phyloP scores from a whole-genome alignment of 2,888 invertebrate genomes.

The Nephrocerus scutellatus region DNA sequence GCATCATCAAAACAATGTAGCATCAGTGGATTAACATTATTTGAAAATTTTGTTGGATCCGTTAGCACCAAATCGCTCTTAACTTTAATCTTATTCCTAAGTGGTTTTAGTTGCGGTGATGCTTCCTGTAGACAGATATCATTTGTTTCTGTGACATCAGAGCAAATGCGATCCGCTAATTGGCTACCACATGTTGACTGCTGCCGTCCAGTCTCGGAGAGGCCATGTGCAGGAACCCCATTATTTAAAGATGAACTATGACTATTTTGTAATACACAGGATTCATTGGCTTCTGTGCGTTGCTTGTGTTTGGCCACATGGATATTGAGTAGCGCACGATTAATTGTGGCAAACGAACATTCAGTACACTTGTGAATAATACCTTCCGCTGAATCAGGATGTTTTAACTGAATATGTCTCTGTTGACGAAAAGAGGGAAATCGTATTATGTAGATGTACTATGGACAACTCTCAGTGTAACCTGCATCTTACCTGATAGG shows the following conservation, averaged over 20 bases:
- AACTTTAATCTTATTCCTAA: slow-evolving; percentile 40
- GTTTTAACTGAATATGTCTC: slow-evolving; percentile 69
- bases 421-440: slow-evolving; percentile 20
- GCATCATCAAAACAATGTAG: slow-evolving; percentile 23
- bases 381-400: slow-evolving; percentile 60
- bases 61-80: slow-evolving; percentile 37
- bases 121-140: slow-evolving; percentile 2
- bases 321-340: slow-evolving; percentile 37
- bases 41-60: slow-evolving; percentile 27
- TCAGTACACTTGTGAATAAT: slow-evolving; percentile 49
- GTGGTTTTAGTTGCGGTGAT: slow-evolving; percentile 8
- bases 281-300: too few relatives aligned
- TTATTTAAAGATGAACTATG: too few relatives aligned
- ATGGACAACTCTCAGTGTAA: not conserved
- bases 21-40: slow-evolving; percentile 21
- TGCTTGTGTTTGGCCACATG: slow-evolving; percentile 42
- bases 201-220: too few relatives aligned
- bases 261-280: too few relatives aligned
- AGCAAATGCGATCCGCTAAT: not conserved
- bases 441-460: not conserved
- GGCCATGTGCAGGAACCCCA: too few relatives aligned
- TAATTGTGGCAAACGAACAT: slow-evolving; percentile 43
- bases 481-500: slow-evolving; percentile 54
- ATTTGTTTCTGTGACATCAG: too few relatives aligned
- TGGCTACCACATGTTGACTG: not conserved